phyloP scores from a whole-genome alignment of 2,888 invertebrate species.

The Morpho helenor region DNA sequence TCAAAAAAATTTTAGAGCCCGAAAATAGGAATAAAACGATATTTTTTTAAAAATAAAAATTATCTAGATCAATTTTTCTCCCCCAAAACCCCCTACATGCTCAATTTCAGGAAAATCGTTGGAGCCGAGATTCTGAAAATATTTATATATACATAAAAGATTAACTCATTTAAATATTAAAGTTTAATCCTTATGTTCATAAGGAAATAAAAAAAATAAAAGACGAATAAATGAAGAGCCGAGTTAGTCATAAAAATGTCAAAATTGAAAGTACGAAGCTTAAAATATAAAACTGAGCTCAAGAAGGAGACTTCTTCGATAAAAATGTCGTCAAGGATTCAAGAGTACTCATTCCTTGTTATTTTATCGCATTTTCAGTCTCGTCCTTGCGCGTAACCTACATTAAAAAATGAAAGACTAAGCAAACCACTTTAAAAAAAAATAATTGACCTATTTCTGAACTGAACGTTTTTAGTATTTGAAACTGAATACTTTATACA shows the following conservation, averaged over 20 bases:
- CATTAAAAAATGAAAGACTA: not conserved
- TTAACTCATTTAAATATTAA: no score
- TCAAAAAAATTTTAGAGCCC: no score
- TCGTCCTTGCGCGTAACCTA: not conserved
- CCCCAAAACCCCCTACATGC: no score
- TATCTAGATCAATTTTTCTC: no score
- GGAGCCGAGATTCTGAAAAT: no score
- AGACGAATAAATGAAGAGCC: not conserved
- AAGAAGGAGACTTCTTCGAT: not conserved
- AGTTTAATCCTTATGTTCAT: no score
- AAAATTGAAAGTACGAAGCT: not conserved
- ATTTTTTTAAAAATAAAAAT: no score
- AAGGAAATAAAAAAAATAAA: no score
- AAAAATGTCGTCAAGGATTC: constrained; percentile 9
- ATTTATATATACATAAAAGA: no score
- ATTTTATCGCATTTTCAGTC: constrained; percentile 5
- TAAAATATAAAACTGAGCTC: constrained; percentile 1
- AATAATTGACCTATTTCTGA: not conserved
- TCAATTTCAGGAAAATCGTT: no score
- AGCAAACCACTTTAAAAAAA: not conserved
- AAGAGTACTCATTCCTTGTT: constrained; percentile 8
- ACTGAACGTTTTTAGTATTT: not conserved
- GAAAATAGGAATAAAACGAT: no score
- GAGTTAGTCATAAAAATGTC: no score
- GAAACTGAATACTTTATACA: not conserved